These are phyloP conservation scores for Athene cunicularia DNA, from an alignment of 2,113 vertebrate species.

Conservation along the genomic window DNA sequence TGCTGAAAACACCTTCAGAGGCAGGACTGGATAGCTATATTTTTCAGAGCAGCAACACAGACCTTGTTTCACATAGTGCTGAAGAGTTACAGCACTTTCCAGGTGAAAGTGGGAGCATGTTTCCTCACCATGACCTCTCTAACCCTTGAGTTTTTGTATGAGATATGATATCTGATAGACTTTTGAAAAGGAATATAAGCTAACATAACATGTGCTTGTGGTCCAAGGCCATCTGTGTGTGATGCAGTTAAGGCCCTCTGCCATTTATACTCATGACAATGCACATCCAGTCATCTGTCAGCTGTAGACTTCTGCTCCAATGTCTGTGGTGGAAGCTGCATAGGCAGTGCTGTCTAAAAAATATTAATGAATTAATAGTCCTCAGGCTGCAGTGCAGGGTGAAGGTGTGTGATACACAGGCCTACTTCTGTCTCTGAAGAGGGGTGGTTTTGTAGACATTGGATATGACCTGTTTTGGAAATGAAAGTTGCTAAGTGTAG, in stretches of 20 bases:
- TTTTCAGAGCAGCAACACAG: neutral
- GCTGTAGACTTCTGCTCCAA: neutral
- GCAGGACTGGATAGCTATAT: neutral
- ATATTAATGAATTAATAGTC: neutral
- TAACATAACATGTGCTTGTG: neutral
- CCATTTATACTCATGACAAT: fast-evolving
- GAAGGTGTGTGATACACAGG: neutral
- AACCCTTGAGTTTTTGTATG: neutral
- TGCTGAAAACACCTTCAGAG: neutral
- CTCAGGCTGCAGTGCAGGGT: neutral
- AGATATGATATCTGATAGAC: neutral
- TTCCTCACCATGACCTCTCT: neutral
- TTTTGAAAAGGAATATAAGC: neutral
- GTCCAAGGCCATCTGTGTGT: neutral
- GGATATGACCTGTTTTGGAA: neutral
- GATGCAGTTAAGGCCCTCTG: neutral
- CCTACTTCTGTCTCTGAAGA: neutral
- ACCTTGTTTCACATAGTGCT: neutral
- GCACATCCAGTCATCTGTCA: neutral
- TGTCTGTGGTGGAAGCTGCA: neutral
- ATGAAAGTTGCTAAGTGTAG: neutral
- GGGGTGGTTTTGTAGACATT: neutral
- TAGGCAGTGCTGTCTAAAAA: neutral
- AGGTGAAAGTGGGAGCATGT: neutral
- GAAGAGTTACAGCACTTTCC: neutral